Conservation (phyloP, 2,113 vertebrate genomes). For the Alligator sinensis region DNA sequence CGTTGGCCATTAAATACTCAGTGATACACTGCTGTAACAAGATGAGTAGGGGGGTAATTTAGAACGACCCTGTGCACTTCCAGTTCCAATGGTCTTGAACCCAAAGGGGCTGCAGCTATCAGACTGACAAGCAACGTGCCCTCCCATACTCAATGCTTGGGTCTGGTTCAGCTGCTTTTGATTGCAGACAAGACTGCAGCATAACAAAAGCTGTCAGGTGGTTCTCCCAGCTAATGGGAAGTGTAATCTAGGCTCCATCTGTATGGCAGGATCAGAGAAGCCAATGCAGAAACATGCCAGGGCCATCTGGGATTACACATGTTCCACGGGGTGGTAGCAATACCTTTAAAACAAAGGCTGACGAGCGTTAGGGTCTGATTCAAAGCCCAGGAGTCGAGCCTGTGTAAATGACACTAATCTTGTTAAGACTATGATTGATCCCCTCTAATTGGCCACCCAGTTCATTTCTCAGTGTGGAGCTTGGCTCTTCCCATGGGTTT, state of each 20-base stretch:
- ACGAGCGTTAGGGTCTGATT: neutral
- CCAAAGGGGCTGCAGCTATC: too few species aligned
- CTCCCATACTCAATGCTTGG: rapidly evolving
- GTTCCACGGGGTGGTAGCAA: conserved; percentile 7
- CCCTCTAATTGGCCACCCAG: conserved; percentile 64
- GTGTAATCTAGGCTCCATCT: neutral
- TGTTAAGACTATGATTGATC: conserved; percentile 37
- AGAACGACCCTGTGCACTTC: too few species aligned
- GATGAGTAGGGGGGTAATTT: too few species aligned
- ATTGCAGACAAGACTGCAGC: neutral
- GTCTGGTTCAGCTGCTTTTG: neutral
- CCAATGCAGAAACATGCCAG: neutral
- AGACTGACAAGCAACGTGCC: too few species aligned
- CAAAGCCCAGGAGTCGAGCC: neutral
- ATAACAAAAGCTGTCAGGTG: neutral
- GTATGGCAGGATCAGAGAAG: too few species aligned
- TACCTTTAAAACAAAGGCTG: conserved; percentile 5
- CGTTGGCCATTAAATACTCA: too few species aligned
- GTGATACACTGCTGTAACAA: too few species aligned
- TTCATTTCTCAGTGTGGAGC: conserved; percentile 9
- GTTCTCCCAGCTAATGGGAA: neutral
- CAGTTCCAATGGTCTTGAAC: too few species aligned
- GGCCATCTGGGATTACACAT: neutral
- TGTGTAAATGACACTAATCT: conserved; percentile 60
- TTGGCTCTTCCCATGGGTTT: conserved; percentile 4